These are phyloP conservation scores for Eidolon helvum DNA, from an alignment of 2,113 vertebrate genomes.

Conservation along the genomic window DNA sequence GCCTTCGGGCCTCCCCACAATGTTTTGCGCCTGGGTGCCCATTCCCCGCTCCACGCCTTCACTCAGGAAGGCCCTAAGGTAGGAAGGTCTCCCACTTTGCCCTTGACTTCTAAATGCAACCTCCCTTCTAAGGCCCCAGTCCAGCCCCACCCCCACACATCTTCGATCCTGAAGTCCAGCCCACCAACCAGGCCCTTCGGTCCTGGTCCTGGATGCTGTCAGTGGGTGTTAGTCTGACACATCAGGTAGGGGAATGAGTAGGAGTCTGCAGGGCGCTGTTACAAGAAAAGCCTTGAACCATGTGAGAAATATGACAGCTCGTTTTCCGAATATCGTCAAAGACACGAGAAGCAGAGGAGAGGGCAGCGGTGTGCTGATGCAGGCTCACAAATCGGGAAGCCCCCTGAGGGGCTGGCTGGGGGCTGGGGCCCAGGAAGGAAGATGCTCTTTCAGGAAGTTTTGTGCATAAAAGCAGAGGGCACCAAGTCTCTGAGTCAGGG, in stretches of 20 bases:
- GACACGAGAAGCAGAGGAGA: not conserved
- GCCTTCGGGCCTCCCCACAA: not conserved
- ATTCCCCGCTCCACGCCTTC: not conserved
- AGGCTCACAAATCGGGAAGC: not conserved
- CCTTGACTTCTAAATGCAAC: not conserved
- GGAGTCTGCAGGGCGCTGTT: not conserved
- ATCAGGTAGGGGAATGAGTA: not conserved
- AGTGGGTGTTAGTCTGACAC: not conserved
- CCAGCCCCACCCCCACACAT: not conserved
- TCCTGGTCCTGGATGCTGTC: not conserved
- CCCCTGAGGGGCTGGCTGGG: not conserved
- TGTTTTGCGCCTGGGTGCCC: rapidly evolving
- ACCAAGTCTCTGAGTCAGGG: not conserved
- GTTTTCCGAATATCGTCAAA: not conserved
- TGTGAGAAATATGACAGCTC: rapidly evolving
- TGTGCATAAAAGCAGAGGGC: not conserved
- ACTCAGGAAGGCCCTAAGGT: not conserved
- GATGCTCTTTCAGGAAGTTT: not conserved
- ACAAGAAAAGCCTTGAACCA: not conserved
- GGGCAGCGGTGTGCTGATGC: rapidly evolving
- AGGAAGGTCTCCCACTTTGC: not conserved
- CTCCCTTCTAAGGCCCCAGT: not conserved
- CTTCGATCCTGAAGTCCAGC: not conserved
- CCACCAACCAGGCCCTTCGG: not conserved
- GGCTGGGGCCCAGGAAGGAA: not conserved